Conservation (phyloP, 2,113 vertebrate genomes). For the Eonycteris spelaea region DNA sequence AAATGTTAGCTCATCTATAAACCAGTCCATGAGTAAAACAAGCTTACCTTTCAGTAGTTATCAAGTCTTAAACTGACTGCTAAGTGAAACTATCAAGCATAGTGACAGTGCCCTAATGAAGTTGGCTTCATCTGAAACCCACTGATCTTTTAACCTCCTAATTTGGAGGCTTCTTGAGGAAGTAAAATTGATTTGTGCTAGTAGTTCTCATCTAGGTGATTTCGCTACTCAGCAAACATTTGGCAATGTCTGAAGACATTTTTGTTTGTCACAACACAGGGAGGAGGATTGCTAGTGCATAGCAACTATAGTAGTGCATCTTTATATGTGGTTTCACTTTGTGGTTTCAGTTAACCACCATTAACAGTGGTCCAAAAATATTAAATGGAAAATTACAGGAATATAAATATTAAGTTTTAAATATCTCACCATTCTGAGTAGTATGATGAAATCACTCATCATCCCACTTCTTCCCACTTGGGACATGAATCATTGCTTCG, state of each 20-base stretch:
- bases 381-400: background rate
- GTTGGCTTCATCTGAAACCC: background rate
- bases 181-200: background rate
- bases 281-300: background rate
- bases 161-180: background rate
- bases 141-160: background rate
- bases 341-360: background rate
- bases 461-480: background rate
- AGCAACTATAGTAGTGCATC: background rate
- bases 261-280: background rate
- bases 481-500: background rate
- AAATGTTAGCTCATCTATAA: background rate
- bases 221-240: background rate
- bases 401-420: background rate
- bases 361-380: background rate
- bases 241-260: background rate
- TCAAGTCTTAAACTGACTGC: background rate
- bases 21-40: background rate
- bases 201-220: background rate
- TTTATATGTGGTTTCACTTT: background rate
- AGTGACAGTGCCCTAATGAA: background rate
- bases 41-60: background rate
- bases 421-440: background rate
- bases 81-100: background rate
- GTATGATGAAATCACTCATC: background rate